Conservation (phyloP, 2,797 vertebrate genomes). For the Melopsittacus undulatus region DNA sequence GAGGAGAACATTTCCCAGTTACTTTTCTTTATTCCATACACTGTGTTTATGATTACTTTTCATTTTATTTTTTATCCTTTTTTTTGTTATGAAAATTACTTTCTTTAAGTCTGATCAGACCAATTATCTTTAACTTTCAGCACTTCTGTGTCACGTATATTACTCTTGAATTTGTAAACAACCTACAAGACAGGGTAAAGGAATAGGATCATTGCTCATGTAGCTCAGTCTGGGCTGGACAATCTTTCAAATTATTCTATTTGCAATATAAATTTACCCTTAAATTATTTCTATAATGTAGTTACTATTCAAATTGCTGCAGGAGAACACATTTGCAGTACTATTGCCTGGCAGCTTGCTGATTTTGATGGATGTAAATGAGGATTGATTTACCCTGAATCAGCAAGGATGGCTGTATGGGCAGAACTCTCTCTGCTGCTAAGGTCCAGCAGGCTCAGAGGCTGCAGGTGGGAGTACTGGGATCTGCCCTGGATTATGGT, state of each 20-base stretch:
- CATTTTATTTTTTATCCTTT: not conserved
- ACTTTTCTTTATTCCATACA: not conserved
- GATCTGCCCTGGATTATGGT: not conserved
- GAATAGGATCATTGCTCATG: not conserved
- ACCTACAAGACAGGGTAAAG: not conserved
- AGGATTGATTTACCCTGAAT: not conserved
- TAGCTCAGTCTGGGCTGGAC: not conserved
- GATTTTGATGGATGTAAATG: not conserved
- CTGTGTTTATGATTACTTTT: not conserved
- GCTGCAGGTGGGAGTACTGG: not conserved
- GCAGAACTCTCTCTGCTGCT: not conserved
- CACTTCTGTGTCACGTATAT: not conserved
- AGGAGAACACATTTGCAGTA: not conserved
- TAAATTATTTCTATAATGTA: not conserved
- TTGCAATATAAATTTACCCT: not conserved
- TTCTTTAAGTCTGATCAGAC: not conserved
- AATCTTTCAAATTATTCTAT: not conserved
- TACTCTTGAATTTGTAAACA: not conserved
- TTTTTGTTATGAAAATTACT: not conserved
- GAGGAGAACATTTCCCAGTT: not conserved
- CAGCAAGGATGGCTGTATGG: not conserved
- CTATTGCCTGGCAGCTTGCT: not conserved
- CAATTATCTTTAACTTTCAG: not conserved
- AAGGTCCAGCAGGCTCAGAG: fast-evolving
- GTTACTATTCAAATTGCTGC: not conserved